phyloP scores from a whole-genome alignment of 2,888 invertebrate species.

The Sesamia inferens region DNA sequence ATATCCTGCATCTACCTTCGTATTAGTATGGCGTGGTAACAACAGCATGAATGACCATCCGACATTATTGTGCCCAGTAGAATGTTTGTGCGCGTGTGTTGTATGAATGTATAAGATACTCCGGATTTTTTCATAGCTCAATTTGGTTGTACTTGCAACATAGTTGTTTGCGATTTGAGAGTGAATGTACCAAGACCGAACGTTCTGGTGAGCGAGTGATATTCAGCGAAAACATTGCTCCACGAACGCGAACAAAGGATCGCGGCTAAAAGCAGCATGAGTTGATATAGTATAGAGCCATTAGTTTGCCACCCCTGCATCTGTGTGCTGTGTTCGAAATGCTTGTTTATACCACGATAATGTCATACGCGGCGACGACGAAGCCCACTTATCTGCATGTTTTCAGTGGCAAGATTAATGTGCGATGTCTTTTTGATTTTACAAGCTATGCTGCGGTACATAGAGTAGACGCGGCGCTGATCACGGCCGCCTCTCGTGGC shows the following conservation, averaged over 20 bases:
- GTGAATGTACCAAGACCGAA: constrained; percentile 72
- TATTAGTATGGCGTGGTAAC: constrained; percentile 70
- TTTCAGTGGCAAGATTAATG: constrained; percentile 82
- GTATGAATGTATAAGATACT: constrained; percentile 58
- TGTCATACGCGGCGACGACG: constrained; percentile 73
- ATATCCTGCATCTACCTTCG: constrained; percentile 77
- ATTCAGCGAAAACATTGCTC: constrained; percentile 85
- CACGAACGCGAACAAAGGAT: constrained; percentile 68
- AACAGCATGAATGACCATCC: constrained; percentile 58
- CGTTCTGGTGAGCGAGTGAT: constrained; percentile 84
- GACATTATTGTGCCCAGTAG: constrained; percentile 22
- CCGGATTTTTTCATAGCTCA: constrained; percentile 69
- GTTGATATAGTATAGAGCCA: constrained; percentile 77
- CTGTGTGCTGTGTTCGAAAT: constrained; percentile 84
- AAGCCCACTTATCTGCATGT: constrained; percentile 83
- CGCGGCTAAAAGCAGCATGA: constrained; percentile 81
- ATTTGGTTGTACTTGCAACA: constrained; percentile 87
- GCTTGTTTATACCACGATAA: constrained; percentile 76
- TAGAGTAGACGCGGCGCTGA: constrained; percentile 70
- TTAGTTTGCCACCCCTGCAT: constrained; percentile 84
- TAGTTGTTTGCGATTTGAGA: constrained; percentile 82
- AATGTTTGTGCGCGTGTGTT: constrained; percentile 45
- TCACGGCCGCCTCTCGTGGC: constrained; percentile 69
- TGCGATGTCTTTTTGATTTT: constrained; percentile 89
- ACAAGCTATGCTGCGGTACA: constrained; percentile 82